Percentiles rank a stretch among this genome's conserved stretches.
phyloP scores from a whole-genome alignment of 2,113 vertebrate genomes.

The Pantherophis guttatus region DNA sequence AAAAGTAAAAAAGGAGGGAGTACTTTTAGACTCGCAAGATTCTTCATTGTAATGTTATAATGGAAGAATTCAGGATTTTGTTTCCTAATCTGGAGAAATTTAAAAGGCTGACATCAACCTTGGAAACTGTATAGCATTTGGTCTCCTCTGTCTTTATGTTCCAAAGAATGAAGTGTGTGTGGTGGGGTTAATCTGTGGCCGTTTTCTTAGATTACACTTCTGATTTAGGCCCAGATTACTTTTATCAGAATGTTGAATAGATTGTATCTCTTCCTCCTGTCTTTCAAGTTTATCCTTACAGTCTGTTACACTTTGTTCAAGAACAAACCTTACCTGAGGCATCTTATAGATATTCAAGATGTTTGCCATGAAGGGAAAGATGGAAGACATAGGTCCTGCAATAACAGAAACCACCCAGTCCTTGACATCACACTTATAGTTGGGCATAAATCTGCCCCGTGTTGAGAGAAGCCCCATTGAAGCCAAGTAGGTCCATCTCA shows the following conservation, averaged over 20 bases:
- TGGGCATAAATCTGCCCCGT: background rate
- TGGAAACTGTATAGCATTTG: background rate
- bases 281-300: background rate
- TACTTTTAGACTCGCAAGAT: background rate
- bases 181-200: background rate
- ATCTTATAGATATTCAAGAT: background rate
- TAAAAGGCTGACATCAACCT: background rate
- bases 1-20: background rate
- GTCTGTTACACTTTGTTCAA: background rate
- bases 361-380: background rate
- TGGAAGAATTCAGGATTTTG: background rate
- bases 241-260: background rate
- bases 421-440: background rate
- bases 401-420: background rate
- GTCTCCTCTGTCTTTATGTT: background rate
- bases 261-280: background rate
- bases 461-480: background rate
- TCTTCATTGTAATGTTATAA: background rate
- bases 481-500: background rate
- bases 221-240: background rate
- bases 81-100: background rate
- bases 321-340: background rate
- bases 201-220: background rate
- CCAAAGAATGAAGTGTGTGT: background rate
- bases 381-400: background rate